These are phyloP conservation scores for Chelonus formosanus DNA, from an alignment of 2,888 invertebrate genomes.

Conservation along the genomic window DNA sequence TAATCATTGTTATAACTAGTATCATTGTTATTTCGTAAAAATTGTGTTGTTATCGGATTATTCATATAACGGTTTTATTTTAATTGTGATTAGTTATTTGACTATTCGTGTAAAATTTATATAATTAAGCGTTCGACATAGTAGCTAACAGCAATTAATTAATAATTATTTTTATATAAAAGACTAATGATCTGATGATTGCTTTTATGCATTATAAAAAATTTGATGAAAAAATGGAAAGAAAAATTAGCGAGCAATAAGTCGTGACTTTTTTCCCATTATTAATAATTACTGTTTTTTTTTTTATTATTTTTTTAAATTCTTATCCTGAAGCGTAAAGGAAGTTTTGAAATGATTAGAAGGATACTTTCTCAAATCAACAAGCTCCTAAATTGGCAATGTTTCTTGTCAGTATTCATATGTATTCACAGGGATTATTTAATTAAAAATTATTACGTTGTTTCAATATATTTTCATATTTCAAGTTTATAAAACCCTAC, in stretches of 20 bases:
- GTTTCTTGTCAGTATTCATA: not conserved
- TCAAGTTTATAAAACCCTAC: too few species aligned
- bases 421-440: too few species aligned
- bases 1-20: not conserved
- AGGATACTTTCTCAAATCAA: not conserved
- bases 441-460: too few species aligned
- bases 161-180: slow-evolving; percentile 21
- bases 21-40: slow-evolving; percentile 43
- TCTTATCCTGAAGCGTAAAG: too few species aligned
- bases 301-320: slow-evolving; percentile 4
- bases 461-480: too few species aligned
- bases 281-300: slow-evolving; percentile 22
- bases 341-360: too few species aligned
- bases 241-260: slow-evolving; percentile 28
- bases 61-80: slow-evolving; percentile 21
- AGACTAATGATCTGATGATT: not conserved
- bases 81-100: slow-evolving; percentile 37
- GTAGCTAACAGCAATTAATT: slow-evolving; percentile 32
- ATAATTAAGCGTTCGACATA: slow-evolving; percentile 47
- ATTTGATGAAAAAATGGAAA: slow-evolving; percentile 5
- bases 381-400: slow-evolving; percentile 26
- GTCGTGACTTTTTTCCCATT: slow-evolving; percentile 34
- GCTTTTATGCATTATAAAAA: slow-evolving; percentile 3
- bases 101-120: slow-evolving; percentile 49
- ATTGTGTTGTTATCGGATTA: slow-evolving; percentile 40